These are phyloP conservation scores for Fregata magnificens DNA, from an alignment of 2,113 vertebrate genomes.

Conservation along the genomic window DNA sequence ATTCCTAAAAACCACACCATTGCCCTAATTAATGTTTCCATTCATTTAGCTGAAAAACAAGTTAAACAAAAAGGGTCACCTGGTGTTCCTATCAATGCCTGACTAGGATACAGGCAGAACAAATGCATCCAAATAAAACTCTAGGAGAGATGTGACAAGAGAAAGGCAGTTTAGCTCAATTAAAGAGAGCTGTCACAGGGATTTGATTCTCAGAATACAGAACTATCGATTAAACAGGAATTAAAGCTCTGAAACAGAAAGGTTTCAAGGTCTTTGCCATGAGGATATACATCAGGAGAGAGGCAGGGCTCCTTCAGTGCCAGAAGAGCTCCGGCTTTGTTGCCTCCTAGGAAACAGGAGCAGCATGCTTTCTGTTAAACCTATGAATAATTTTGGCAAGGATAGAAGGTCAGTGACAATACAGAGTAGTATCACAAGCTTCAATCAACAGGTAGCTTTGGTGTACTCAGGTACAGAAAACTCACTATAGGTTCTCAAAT, in stretches of 20 bases:
- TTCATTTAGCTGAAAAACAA: constrained; percentile 42
- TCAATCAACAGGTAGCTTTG: not conserved
- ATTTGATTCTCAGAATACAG: constrained; percentile 53
- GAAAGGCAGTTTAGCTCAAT: constrained; percentile 55
- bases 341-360: constrained; percentile 53
- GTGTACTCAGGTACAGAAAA: not conserved
- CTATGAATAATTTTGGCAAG: not conserved
- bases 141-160: constrained; percentile 42
- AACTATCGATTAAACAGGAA: constrained; percentile 48
- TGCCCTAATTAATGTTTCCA: constrained; percentile 51
- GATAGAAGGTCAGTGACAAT: not conserved
- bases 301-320: not conserved
- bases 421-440: not conserved
- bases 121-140: constrained; percentile 32
- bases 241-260: constrained; percentile 41
- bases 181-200: constrained; percentile 45
- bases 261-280: constrained; percentile 49
- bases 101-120: constrained; percentile 13
- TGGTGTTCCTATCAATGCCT: not conserved
- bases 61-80: constrained; percentile 56
- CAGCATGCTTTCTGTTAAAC: not conserved
- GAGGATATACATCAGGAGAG: constrained; percentile 18
- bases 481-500: not conserved
- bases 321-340: constrained; percentile 7
- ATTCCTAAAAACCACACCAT: not conserved